phyloP scores from a whole-genome alignment of 1,140 invertebrate genomes.

The Fopius arisanus region DNA sequence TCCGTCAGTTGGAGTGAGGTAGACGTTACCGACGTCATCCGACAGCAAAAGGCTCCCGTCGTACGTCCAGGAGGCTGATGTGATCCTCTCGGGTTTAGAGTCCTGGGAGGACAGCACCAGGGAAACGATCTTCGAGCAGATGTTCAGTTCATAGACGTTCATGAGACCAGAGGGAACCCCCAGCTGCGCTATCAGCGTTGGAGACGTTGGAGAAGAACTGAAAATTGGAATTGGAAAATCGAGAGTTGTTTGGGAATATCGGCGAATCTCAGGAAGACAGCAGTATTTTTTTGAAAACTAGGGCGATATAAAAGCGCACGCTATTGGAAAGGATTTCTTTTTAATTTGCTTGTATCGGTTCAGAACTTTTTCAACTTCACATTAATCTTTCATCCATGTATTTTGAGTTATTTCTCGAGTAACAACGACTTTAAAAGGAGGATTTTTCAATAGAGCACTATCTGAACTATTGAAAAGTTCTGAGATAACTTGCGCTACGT shows the following conservation, averaged over 20 bases:
- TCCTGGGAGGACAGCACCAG: slow-evolving; percentile 28
- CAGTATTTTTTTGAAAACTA: neutral
- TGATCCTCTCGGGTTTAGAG: slow-evolving; percentile 30
- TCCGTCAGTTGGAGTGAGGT: slow-evolving; percentile 36
- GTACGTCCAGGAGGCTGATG: slow-evolving; percentile 42
- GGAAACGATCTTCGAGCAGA: slow-evolving; percentile 45
- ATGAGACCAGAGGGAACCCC: slow-evolving; percentile 28
- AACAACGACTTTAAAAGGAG: no score
- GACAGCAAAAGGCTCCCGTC: slow-evolving; percentile 44
- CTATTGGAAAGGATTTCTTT: no score
- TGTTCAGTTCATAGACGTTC: slow-evolving; percentile 40
- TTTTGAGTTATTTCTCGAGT: no score
- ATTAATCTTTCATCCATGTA: no score
- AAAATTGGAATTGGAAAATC: slow-evolving; percentile 15
- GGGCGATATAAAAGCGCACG: no score
- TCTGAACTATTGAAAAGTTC: no score
- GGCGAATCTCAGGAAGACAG: neutral
- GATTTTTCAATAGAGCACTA: no score
- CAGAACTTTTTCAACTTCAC: no score
- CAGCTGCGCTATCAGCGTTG: slow-evolving; percentile 40
- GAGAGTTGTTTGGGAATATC: neutral
- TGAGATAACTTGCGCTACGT: no score
- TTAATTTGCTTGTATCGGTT: no score
- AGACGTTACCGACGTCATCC: slow-evolving; percentile 42
- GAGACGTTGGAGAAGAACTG: slow-evolving; percentile 42